Base-by-base conservation (phyloP, 2,888 invertebrate species). In the Hydrotaea cyrtoneurina region DNA sequence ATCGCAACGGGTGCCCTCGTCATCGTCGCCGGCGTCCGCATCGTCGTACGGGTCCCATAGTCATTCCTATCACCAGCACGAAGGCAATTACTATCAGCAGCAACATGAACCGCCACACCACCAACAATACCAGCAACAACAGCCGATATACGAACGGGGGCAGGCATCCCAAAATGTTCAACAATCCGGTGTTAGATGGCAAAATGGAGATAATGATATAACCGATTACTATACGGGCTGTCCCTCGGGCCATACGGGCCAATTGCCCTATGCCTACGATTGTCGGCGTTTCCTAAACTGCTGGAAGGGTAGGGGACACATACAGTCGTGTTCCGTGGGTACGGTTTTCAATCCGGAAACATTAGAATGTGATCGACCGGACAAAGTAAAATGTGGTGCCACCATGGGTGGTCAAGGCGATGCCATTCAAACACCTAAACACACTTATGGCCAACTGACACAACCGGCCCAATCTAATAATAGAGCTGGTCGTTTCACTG, bases 221-320 rank as follows among this genome's bases (percentile, higher is more conserved):
- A 88, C 87, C 50, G 87, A 89, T 36, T 88, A 89, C 71, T 88
- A 88, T 19, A 88, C 87, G 3, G 91, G 90, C 36, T 94, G 94
- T 87, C 93, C 94, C 0, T 74, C 89, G 0, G 90, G 91, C 62
- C 92, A 93, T 19, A 93, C 94, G 0, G 95, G 95, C 0, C 93
- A 93, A 82, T 94, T 94, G 86, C 93, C 94, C 0, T 95, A 95
- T 88, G 93, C 93, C 5, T 92, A 93, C 0, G 94, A 95, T 78
- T 95, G 95, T 86, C 93, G 94, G 85, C 94, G 94, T 85, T 95
- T 94, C 89, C 92, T 95, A n/a, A 95, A 94, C 88, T 95, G 95
- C 87, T 94, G 94, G 93, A 94, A 94, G 83, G 95, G 95, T 0
- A 92, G 94, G 57, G 94, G 95, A 0, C 92, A 92, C 66, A 93